phyloP scores from a whole-genome alignment of 2,888 invertebrate genomes.

The Argyra leucocephala region DNA sequence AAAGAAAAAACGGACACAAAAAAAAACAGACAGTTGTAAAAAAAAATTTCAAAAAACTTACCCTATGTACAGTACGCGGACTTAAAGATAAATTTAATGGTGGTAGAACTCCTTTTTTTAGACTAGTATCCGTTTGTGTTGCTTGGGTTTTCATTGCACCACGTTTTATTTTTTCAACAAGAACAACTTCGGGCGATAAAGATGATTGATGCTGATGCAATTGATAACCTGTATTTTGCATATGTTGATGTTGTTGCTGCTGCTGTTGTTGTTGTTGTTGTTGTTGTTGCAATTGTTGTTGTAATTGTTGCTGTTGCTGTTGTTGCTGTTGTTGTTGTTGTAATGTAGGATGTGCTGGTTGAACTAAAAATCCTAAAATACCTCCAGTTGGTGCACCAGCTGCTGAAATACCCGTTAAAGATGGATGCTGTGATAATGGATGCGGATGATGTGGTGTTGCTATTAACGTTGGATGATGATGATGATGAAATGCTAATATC shows the following conservation, averaged over 20 bases:
- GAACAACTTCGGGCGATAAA: slow-evolving; percentile 37
- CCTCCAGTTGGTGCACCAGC: not conserved
- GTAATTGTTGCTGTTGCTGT: slow-evolving; percentile 25
- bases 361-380: slow-evolving; percentile 8
- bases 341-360: slow-evolving; percentile 19
- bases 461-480: slow-evolving; percentile 20
- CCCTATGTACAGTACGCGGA: slow-evolving; percentile 72
- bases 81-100: slow-evolving; percentile 56
- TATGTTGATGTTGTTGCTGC: slow-evolving; percentile 26
- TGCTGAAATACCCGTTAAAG: not conserved
- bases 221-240: slow-evolving; percentile 16
- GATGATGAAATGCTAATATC: slow-evolving; percentile 32
- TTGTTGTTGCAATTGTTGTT: slow-evolving; percentile 26
- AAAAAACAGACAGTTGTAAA: no score
- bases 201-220: slow-evolving; percentile 27
- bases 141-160: slow-evolving; percentile 85
- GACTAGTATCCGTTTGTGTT: slow-evolving; percentile 82
- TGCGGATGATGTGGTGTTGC: slow-evolving; percentile 22
- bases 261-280: slow-evolving; percentile 28
- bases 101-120: slow-evolving; percentile 60
- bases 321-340: slow-evolving; percentile 25
- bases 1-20: no score
- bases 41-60: no score
- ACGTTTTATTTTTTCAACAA: slow-evolving; percentile 69
- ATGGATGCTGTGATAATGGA: slow-evolving; percentile 12